Evolutionary conservation across 2,888 invertebrate species (phyloP).

Genomic region (Timema cristinae): DNA sequence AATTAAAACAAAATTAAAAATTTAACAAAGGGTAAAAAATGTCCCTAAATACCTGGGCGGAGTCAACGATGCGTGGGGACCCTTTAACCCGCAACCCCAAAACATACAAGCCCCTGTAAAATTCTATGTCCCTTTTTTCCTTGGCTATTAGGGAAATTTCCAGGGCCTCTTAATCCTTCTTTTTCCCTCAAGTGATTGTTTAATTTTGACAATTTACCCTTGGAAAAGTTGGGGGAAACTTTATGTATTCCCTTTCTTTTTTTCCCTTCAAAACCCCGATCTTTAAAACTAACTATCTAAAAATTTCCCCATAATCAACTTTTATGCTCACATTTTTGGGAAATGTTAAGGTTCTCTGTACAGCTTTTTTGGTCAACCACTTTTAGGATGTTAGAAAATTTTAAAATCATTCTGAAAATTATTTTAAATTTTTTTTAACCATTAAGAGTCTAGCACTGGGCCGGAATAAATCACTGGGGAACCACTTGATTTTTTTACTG

Average conservation of each 20-base stretch:
- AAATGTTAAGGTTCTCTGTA: slow-evolving; percentile 1
- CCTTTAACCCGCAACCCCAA: not conserved
- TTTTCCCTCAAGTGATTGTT: not conserved
- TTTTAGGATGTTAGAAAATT: not conserved
- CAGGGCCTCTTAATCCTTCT: slow-evolving; percentile 4
- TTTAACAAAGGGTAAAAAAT: not conserved
- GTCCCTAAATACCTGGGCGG: not conserved
- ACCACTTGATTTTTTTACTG: not conserved
- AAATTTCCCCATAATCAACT: not conserved
- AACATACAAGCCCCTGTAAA: slow-evolving; percentile 1
- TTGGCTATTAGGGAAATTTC: not conserved
- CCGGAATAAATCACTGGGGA: not conserved
- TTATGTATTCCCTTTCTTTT: not conserved
- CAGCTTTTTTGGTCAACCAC: not conserved
- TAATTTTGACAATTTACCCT: not conserved
- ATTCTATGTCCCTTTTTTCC: not conserved
- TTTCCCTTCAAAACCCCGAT: not conserved
- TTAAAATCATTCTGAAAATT: not conserved
- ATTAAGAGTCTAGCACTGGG: not conserved
- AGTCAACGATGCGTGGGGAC: not conserved
- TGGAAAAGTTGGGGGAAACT: not conserved
- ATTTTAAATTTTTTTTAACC: not conserved
- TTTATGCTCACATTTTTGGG: not conserved
- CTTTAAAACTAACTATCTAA: not conserved
- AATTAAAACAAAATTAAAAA: not conserved